Conservation (phyloP, 2,888 invertebrate species). For the Acleris cristana region DNA sequence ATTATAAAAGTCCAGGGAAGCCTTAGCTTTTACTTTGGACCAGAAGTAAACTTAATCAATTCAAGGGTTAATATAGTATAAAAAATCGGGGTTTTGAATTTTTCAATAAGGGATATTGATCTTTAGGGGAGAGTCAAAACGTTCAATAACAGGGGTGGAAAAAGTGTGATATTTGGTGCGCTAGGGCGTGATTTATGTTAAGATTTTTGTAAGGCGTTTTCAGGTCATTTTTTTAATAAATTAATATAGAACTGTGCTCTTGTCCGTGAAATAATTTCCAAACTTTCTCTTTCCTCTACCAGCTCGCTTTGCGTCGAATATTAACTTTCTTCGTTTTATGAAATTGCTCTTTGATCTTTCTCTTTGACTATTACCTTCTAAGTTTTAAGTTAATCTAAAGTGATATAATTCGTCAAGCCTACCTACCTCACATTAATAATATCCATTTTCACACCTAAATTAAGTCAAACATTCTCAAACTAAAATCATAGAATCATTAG, state of each 20-base stretch:
- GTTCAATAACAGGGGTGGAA: slow-evolving; percentile 37
- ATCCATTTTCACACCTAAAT: slow-evolving; percentile 1
- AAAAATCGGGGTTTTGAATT: slow-evolving; percentile 47
- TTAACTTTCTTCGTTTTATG: no score
- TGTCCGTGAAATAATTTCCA: no score
- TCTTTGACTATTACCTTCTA: no score
- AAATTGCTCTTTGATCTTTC: no score
- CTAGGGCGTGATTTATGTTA: background rate
- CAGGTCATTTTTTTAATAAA: no score
- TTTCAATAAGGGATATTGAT: slow-evolving; percentile 48
- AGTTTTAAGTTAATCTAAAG: background rate
- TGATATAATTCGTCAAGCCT: background rate
- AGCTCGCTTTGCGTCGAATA: no score
- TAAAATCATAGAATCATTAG: no score
- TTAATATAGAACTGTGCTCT: no score
- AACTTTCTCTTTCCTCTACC: no score
- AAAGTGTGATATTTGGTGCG: slow-evolving; percentile 31
- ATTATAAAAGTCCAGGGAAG: background rate
- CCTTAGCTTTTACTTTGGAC: background rate
- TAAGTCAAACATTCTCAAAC: slow-evolving; percentile 19
- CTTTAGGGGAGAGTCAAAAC: slow-evolving; percentile 38
- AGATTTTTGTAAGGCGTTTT: background rate
- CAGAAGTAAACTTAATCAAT: slow-evolving; percentile 21
- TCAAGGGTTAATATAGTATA: slow-evolving; percentile 35
- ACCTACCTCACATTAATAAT: background rate